Conservation (phyloP, 2,888 invertebrate species). For the Synanthedon vespiformis region DNA sequence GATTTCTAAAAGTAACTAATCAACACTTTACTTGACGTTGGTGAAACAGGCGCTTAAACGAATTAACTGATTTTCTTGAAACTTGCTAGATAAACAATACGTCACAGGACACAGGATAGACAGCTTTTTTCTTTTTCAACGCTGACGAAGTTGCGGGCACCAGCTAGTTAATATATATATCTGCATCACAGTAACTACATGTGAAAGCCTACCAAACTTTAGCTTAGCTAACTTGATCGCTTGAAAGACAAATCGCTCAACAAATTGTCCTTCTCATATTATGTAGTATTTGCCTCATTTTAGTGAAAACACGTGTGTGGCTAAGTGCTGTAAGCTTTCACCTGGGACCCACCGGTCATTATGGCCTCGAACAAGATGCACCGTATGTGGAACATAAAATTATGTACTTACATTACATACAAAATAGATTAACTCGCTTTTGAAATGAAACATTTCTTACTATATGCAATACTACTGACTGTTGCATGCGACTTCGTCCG, state of each 20-base stretch:
- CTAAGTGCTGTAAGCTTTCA: not conserved
- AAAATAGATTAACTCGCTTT: not conserved
- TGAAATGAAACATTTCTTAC: no score
- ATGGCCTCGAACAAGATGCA: not conserved
- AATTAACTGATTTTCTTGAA: no score
- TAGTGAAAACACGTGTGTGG: not conserved
- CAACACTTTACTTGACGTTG: no score
- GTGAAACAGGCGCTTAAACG: no score
- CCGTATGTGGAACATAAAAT: not conserved
- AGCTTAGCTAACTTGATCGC: not conserved
- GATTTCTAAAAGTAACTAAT: no score
- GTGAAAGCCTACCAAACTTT: not conserved
- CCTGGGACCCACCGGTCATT: not conserved
- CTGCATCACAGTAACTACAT: not conserved
- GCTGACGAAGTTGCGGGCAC: no score
- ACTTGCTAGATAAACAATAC: no score
- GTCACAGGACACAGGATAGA: no score
- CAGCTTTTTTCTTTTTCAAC: no score
- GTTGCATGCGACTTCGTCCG: no score
- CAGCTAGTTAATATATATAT: no score
- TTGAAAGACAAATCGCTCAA: not conserved
- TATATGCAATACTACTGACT: no score
- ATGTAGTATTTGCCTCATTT: not conserved
- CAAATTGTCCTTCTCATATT: not conserved
- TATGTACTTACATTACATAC: not conserved